phyloP scores from a whole-genome alignment of 2,113 vertebrate species.

The Pseudolaguvia tuberculata region DNA sequence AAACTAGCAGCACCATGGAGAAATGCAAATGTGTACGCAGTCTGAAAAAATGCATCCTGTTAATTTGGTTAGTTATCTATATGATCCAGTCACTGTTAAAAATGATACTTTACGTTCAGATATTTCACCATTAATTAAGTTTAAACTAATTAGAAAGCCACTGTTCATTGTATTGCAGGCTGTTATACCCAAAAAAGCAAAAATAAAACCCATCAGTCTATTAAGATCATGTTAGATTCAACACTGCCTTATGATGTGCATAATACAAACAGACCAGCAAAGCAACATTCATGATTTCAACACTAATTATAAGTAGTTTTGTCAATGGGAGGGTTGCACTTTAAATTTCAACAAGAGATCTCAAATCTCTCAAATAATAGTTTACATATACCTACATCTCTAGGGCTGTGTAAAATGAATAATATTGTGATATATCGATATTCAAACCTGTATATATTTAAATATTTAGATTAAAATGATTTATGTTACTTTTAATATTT shows the following conservation, averaged over 20 bases:
- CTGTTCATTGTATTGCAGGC: background rate
- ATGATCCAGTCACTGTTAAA: background rate
- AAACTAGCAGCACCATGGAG: background rate
- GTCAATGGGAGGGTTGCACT: constrained; percentile 57
- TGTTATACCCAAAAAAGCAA: background rate
- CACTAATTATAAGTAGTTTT: constrained; percentile 59
- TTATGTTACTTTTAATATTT: no score
- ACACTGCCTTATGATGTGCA: constrained; percentile 26
- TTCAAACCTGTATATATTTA: no score
- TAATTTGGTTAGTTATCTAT: background rate
- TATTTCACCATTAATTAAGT: background rate
- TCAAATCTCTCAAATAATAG: constrained; percentile 39
- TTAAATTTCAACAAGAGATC: constrained; percentile 55
- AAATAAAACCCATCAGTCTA: background rate
- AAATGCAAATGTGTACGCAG: background rate
- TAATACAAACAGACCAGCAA: constrained; percentile 38
- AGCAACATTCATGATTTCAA: constrained; percentile 63
- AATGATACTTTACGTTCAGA: background rate
- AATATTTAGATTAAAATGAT: no score
- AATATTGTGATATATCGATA: no score
- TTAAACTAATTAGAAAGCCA: background rate
- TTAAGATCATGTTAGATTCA: background rate
- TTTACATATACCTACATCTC: no score
- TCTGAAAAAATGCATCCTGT: background rate
- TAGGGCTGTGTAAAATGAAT: no score